Evolutionary conservation across 1,140 invertebrate genomes (phyloP).

Genomic region (Aricia agestis): DNA sequence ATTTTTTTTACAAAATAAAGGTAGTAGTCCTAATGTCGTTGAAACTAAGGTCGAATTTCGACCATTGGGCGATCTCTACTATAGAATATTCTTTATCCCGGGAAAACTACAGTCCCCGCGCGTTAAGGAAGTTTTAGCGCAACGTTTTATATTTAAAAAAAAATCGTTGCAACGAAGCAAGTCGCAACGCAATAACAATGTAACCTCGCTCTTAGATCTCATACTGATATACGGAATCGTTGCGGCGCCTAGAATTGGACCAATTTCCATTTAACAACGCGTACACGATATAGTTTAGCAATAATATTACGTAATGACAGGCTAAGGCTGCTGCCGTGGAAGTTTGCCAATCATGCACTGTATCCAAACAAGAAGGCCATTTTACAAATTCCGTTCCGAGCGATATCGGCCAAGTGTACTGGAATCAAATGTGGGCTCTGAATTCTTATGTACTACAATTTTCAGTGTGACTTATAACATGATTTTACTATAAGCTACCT

Average conservation of each 20-base stretch:
- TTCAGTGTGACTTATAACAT: no score
- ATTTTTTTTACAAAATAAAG: no score
- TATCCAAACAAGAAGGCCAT: not conserved
- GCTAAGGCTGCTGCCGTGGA: not conserved
- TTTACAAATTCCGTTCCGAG: not conserved
- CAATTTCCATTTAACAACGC: constrained; percentile 1
- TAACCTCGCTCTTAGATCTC: no score
- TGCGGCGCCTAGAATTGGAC: not conserved
- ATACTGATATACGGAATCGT: not conserved
- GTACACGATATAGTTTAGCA: constrained; percentile 10
- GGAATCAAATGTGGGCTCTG: not conserved
- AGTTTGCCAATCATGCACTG: constrained; percentile 3
- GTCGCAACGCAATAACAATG: no score
- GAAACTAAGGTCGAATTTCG: no score
- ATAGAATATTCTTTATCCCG: no score
- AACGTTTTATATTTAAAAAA: no score
- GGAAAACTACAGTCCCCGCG: no score
- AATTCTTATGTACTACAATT: not conserved
- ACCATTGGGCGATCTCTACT: no score
- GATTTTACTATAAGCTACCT: not conserved
- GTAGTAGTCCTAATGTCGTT: no score
- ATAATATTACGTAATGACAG: constrained; percentile 16
- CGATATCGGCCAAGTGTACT: constrained; percentile 4
- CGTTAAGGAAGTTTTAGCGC: no score
- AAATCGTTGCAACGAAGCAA: no score